Base-by-base conservation (phyloP, 2,797 vertebrate species). In the Acanthurus leucopareius region DNA sequence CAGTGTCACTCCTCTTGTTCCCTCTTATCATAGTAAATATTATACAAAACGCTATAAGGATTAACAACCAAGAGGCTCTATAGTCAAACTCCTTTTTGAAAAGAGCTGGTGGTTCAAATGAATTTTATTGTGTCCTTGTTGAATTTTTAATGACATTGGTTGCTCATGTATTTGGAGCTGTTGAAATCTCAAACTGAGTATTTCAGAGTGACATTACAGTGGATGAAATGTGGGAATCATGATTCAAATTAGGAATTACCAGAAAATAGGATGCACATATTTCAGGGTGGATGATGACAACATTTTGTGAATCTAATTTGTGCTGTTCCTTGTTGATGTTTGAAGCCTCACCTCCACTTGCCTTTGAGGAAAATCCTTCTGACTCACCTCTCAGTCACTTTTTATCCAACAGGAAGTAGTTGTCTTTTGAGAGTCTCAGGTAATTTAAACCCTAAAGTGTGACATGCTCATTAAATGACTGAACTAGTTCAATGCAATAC, bases 351-450 rank as follows among this genome's bases (percentile, higher is more conserved):
- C 76, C 80, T 80, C 58, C 54, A 65, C 53, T 52, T 83, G 76
- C 73, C 73, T 86, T 87, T 73, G 60, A 51, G 44, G 68, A 35
- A 67, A 62, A 62, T 74, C 47, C 40, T 73, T 48, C 42, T 53
- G 25, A 54, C 51, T 69, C 72, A 38, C 49, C 44, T 69, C 63
- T 66, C 32, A 1, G 58, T 68, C 63, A 60, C 51, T 54, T 78
- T 60, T 69, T 77, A 58, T 75, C 61, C 68, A 75, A 84, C 80
- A 79, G 83, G 69, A 85, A 85, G 78, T 45, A 19, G 73, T 63
- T 59, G 75, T 79, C 47, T 79, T 84, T 80, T 75, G 5, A 79
- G 82, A 89, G 86, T 91, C 92, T 95, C 94, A 95, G 94, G 94
- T 93, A 91, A 86, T 78, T 65, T 69, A 75, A 66, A 64, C 65